These are phyloP conservation scores for Zingel zingel DNA, from an alignment of 2,113 vertebrate genomes.

Conservation along the genomic window DNA sequence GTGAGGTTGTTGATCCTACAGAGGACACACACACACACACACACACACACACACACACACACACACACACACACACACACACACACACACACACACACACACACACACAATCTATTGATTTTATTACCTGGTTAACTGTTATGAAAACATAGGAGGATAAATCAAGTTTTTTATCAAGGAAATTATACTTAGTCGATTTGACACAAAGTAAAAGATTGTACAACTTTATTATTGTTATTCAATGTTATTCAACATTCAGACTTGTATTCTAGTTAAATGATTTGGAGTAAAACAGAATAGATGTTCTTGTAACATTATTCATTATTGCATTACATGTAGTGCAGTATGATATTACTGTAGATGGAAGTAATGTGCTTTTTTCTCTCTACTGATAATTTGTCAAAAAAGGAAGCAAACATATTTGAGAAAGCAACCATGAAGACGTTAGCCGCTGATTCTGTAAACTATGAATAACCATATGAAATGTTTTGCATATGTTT, in stretches of 20 bases:
- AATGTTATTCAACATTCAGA: no score
- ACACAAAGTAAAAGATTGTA: not conserved
- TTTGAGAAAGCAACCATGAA: not conserved
- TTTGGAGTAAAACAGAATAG: no score
- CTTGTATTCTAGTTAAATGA: no score
- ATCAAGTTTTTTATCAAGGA: not conserved
- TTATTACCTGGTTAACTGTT: not conserved
- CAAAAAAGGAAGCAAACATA: not conserved
- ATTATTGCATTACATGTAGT: no score
- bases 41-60: no score
- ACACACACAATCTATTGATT: not conserved
- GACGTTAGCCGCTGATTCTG: not conserved
- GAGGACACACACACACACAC: slow-evolving; percentile 1
- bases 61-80: no score
- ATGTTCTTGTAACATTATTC: no score
- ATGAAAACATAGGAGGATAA: not conserved
- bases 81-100: no score
- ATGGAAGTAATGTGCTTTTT: not conserved
- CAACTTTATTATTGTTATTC: no score
- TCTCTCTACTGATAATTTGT: not conserved
- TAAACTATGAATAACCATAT: not conserved
- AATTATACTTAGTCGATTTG: not conserved
- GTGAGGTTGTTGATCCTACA: slow-evolving; percentile 9
- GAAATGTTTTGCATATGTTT: not conserved
- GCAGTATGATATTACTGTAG: no score